phyloP scores from a whole-genome alignment of 2,113 vertebrate species.

The Thermophis baileyi region DNA sequence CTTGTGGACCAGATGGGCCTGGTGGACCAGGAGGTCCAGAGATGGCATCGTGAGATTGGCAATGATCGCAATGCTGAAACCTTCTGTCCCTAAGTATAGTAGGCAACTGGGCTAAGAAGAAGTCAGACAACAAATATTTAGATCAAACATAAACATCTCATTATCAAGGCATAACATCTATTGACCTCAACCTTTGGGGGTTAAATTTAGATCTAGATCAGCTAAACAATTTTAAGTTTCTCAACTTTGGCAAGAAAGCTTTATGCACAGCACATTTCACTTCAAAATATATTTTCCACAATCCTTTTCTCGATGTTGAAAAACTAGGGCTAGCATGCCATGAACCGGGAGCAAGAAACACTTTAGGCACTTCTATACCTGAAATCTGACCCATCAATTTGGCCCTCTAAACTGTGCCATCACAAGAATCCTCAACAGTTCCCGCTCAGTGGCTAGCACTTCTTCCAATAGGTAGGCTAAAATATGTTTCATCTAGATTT shows the following conservation, averaged over 20 bases:
- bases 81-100: slow-evolving; percentile 80
- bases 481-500: neutral
- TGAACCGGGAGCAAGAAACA: neutral
- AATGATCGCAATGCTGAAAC: slow-evolving; percentile 79
- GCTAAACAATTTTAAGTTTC: neutral
- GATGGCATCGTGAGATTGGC: slow-evolving; percentile 74
- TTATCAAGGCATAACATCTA: neutral
- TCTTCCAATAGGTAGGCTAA: neutral
- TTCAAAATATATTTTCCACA: neutral
- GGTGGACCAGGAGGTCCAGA: slow-evolving; percentile 81
- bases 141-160: neutral
- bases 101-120: slow-evolving; percentile 81
- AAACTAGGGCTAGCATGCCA: neutral
- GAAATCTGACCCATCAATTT: neutral
- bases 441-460: neutral
- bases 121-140: slow-evolving; percentile 45
- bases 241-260: neutral
- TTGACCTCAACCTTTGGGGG: neutral
- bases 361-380: neutral
- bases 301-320: neutral
- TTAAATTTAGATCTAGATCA: neutral
- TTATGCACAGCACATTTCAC: neutral
- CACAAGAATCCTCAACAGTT: neutral
- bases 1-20: slow-evolving; percentile 81
- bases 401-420: neutral